Evolutionary conservation across 64 coral and sea anemone species (phyloP), one percentile per base, ranked within the genome.

Genomic region (Actinia tenebrosa): DNA sequence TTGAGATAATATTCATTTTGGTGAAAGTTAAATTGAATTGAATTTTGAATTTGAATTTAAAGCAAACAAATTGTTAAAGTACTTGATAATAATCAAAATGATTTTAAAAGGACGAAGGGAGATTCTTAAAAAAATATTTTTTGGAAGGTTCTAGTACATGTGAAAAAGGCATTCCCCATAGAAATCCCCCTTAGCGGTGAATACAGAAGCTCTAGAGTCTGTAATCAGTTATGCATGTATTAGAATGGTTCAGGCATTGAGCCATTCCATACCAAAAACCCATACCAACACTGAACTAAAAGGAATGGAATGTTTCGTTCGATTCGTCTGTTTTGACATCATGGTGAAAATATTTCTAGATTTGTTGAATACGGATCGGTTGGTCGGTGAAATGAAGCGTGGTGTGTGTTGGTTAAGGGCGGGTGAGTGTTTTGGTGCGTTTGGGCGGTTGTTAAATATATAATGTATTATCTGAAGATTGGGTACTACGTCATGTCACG

Each of bases 301-400:
- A 23, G 50, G 16, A 81, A 53, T 4, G 79, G 79, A 81, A 81
- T 81, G 69, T 75, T 75, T 9, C 1, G 69, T 30, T 81, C 50
- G 79, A 20, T 81, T 81, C 22, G 17, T 50, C 44, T 50, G 44
- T 53, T 50, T 81, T 81, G 42, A 81, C 79, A 81, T 81, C 79
- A 81, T 81, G n/a, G 22, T 22, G 17, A 81, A 81, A 81, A 81
- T 81, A 81, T 81, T 81, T 81, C 6, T 30, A 42, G 13, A 1
- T 16, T 42, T 42, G 27, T 43, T 14, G 25, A 15, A 7, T 10
- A 30, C 69, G 69, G 22, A 10, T 25, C 7, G 69, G 56, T 58
- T 58, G 56, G 56, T 58, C 56, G 56, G 69, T 69, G 69, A 30
- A 16, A 26, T 75, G 69, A 3, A 75, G 69, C 64, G 64, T 69